Conservation (phyloP, 2,113 vertebrate species). For the Elachura formosa region DNA sequence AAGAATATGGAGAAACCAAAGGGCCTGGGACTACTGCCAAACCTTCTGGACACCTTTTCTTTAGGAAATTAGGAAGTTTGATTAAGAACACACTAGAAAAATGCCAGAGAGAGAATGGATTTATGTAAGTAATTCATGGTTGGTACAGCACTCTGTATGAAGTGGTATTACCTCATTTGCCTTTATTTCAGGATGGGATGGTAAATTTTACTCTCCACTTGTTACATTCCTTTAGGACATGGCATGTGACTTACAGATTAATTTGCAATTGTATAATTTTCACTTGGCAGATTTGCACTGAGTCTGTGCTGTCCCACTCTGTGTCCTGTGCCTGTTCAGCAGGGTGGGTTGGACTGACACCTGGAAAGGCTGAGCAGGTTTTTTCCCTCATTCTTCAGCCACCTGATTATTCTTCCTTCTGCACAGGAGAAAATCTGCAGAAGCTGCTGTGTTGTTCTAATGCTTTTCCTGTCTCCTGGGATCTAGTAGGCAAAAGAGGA, state of each 20-base stretch:
- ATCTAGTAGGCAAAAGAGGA: background rate
- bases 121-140: slow-evolving; percentile 84
- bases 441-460: background rate
- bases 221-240: background rate
- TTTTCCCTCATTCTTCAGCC: background rate
- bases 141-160: background rate
- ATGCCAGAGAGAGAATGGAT: slow-evolving; percentile 95
- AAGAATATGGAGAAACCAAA: slow-evolving; percentile 96
- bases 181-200: background rate
- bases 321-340: background rate
- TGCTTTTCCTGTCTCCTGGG: background rate
- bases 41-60: slow-evolving; percentile 96
- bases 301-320: background rate
- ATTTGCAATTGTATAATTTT: background rate
- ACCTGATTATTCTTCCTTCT: background rate
- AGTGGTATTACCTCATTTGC: background rate
- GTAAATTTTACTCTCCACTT: background rate
- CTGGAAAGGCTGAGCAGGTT: background rate
- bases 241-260: background rate
- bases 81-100: slow-evolving; percentile 94
- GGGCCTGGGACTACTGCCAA: slow-evolving; percentile 92
- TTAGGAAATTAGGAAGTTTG: slow-evolving; percentile 85
- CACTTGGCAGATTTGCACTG: background rate
- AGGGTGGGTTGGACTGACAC: background rate
- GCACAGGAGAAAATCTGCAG: background rate